Percentiles rank a stretch among this genome's conserved stretches.
phyloP scores from a whole-genome alignment of 2,888 invertebrate genomes.

The Tachina fera region DNA sequence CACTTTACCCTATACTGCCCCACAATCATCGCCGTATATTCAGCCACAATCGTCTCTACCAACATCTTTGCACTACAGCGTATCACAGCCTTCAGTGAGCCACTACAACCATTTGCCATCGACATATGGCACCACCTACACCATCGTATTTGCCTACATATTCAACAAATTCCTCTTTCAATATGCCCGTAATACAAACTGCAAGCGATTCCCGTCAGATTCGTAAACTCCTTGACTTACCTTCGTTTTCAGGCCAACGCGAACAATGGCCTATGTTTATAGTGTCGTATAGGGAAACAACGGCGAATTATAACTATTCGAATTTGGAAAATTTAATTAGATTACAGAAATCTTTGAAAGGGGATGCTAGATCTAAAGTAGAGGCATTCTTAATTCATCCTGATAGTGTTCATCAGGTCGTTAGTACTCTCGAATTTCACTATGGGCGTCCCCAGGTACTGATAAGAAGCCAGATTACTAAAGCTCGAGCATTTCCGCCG shows the following conservation, averaged over 20 bases:
- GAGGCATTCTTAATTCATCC: slow-evolving; percentile 71
- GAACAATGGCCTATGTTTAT: slow-evolving; percentile 73
- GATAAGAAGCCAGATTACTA: slow-evolving; percentile 67
- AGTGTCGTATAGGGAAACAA: slow-evolving; percentile 65
- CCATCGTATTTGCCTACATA: slow-evolving; percentile 2
- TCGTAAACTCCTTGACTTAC: slow-evolving; percentile 69
- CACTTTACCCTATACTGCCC: no score
- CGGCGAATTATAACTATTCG: slow-evolving; percentile 60
- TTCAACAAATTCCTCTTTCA: neutral
- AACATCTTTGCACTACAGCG: no score
- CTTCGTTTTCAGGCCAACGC: slow-evolving; percentile 67
- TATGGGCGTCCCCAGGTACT: slow-evolving; percentile 71
- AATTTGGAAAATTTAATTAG: slow-evolving; percentile 68
- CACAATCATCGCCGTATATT: no score
- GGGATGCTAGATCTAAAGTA: slow-evolving; percentile 64
- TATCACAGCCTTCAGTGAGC: no score
- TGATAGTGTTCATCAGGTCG: slow-evolving; percentile 58
- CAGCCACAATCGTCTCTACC: no score
- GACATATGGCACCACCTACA: slow-evolving; percentile 23
- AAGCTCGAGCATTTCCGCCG: slow-evolving; percentile 61
- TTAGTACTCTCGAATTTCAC: slow-evolving; percentile 68
- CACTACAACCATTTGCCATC: neutral
- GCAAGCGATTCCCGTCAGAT: slow-evolving; percentile 15
- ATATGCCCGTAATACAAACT: slow-evolving; percentile 6
- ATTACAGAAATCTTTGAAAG: slow-evolving; percentile 66